phyloP scores from a whole-genome alignment of 2,888 invertebrate species.

The Stramonita haemastoma region DNA sequence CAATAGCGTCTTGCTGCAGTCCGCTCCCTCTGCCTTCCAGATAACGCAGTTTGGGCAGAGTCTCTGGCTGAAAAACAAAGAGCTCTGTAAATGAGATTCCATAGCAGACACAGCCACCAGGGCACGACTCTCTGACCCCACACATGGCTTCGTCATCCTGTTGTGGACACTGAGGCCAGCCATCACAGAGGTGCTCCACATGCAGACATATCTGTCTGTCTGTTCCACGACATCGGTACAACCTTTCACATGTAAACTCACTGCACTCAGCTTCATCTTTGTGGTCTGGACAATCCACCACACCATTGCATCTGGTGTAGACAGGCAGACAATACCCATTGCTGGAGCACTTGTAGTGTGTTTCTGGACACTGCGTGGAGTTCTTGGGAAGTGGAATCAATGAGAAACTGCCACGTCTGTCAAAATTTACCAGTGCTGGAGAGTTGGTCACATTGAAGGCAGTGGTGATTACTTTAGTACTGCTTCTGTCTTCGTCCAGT shows the following conservation, averaged over 20 bases:
- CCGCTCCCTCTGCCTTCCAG: constrained; percentile 15
- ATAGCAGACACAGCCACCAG: not conserved
- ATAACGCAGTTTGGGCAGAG: not conserved
- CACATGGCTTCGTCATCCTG: not conserved
- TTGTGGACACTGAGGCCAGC: constrained; percentile 4
- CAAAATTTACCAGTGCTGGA: not conserved
- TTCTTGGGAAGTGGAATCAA: not conserved
- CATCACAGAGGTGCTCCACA: constrained; percentile 8
- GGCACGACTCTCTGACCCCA: not conserved
- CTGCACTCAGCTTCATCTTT: not conserved
- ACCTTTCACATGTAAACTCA: not conserved
- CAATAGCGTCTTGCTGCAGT: not conserved
- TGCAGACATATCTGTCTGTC: not conserved
- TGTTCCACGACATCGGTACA: not conserved
- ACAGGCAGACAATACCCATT: not conserved
- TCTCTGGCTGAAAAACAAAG: not conserved
- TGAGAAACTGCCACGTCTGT: not conserved
- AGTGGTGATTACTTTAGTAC: not conserved
- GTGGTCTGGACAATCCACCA: not conserved
- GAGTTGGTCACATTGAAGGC: not conserved
- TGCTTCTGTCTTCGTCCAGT: not conserved
- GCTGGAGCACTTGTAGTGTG: not conserved
- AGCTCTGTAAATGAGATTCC: not conserved
- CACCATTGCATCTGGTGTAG: not conserved
- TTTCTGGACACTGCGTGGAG: not conserved